Conservation (phyloP, 2,888 invertebrate species). For the Hoplodrina ambigua region DNA sequence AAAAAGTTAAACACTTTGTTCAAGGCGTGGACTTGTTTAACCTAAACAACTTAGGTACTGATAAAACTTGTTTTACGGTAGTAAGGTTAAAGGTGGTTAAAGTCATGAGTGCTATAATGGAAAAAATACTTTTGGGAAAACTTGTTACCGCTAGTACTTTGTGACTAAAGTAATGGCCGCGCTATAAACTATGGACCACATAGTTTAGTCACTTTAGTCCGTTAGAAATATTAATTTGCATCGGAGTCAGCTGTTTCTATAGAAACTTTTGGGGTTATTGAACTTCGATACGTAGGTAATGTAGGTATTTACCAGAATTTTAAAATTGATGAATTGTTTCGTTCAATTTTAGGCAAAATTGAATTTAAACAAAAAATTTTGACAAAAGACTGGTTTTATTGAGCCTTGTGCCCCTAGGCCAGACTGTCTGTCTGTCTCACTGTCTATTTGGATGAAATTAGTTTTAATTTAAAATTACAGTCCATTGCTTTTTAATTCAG, state of each 20-base stretch:
- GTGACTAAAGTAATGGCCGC: background rate
- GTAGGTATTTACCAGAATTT: background rate
- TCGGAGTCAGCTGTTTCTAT: constrained; percentile 3
- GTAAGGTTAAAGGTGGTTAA: background rate
- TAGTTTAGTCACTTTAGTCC: constrained; percentile 1
- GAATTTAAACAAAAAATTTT: no score
- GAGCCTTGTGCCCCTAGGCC: no score
- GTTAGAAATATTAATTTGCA: constrained; percentile 28
- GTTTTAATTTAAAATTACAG: no score
- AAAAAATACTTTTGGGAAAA: background rate
- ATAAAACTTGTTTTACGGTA: no score
- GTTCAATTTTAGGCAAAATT: no score
- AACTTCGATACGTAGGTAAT: background rate
- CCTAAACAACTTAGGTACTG: no score
- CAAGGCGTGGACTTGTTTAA: no score
- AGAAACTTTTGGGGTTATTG: constrained; percentile 19
- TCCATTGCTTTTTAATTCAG: no score
- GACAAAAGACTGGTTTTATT: no score
- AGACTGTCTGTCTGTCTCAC: no score
- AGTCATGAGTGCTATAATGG: background rate
- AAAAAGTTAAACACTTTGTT: background rate
- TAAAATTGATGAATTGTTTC: no score
- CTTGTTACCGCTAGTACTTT: background rate
- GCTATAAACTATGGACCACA: constrained; percentile 30
- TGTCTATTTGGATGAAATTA: no score